Evolutionary conservation across 92 coral and sea anemone species (phyloP).

Genomic region (Phenganax marumi): DNA sequence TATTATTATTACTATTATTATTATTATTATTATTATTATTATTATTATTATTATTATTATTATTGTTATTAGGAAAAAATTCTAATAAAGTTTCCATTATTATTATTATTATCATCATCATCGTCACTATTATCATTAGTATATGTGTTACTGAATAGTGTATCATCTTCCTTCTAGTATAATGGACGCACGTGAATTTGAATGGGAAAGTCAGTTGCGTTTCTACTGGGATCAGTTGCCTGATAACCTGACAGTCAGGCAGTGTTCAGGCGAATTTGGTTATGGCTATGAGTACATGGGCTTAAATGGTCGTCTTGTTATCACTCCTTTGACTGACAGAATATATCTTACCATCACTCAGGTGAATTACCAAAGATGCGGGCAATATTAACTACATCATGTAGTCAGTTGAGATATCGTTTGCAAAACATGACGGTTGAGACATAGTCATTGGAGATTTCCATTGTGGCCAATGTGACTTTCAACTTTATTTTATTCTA

Average conservation of each 20-base stretch:
- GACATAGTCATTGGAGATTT: no score
- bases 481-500: slow-evolving; percentile 10
- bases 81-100: no score
- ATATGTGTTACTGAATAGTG: neutral
- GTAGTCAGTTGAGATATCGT: neutral
- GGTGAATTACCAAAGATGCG: slow-evolving; percentile 46
- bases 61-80: no score
- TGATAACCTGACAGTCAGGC: slow-evolving; percentile 92
- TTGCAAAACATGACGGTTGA: no score
- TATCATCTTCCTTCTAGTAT: slow-evolving; percentile 56
- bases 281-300: slow-evolving; percentile 99
- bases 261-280: slow-evolving; percentile 98
- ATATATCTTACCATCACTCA: slow-evolving; percentile 94
- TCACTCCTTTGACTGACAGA: slow-evolving; percentile 98
- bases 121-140: no score
- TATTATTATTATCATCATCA: no score
- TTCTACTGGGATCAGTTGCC: slow-evolving; percentile 97
- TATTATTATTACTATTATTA: no score
- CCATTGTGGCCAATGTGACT: neutral
- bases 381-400: neutral
- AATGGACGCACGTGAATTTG: slow-evolving; percentile 94
- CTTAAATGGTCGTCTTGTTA: slow-evolving; percentile 89
- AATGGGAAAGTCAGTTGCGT: slow-evolving; percentile 97
- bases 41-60: no score
- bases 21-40: no score